Evolutionary conservation across 1,140 invertebrate species (phyloP).

Genomic region (Bombus ignitus): DNA sequence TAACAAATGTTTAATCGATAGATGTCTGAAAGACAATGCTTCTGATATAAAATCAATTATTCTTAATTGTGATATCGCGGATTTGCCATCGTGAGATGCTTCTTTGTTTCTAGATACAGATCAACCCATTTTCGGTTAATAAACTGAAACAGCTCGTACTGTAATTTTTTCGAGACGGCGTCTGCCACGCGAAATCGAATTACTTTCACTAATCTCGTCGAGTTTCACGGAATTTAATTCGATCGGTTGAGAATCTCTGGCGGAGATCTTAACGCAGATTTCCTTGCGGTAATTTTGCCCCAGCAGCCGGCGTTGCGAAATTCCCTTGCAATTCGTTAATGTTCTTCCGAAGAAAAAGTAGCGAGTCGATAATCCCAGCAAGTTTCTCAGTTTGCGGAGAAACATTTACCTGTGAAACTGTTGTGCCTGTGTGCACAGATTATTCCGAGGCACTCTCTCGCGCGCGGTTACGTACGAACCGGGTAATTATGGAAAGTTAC

Average conservation of each 20-base stretch:
- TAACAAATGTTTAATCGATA: no score
- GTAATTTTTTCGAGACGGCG: neutral
- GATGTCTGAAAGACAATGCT: no score
- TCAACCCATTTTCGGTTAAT: no score
- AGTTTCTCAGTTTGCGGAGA: neutral
- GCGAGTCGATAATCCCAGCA: conserved; percentile 5
- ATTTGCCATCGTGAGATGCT: no score
- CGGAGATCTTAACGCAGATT: neutral
- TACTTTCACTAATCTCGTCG: neutral
- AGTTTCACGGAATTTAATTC: neutral
- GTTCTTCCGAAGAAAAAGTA: conserved; percentile 17
- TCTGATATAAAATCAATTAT: no score
- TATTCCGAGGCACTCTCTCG: neutral
- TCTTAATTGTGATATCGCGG: no score
- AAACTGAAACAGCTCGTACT: neutral
- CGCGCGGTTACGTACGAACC: neutral
- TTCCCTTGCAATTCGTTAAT: conserved; percentile 33
- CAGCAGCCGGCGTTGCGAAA: neutral
- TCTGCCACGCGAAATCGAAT: neutral
- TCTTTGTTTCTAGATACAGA: no score
- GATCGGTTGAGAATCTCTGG: neutral
- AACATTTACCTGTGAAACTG: conserved; percentile 13
- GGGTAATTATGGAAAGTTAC: conserved; percentile 32
- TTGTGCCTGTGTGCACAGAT: neutral
- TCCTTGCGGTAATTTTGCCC: neutral